phyloP scores from a whole-genome alignment of 2,797 vertebrate genomes.

The Pristis pectinata region DNA sequence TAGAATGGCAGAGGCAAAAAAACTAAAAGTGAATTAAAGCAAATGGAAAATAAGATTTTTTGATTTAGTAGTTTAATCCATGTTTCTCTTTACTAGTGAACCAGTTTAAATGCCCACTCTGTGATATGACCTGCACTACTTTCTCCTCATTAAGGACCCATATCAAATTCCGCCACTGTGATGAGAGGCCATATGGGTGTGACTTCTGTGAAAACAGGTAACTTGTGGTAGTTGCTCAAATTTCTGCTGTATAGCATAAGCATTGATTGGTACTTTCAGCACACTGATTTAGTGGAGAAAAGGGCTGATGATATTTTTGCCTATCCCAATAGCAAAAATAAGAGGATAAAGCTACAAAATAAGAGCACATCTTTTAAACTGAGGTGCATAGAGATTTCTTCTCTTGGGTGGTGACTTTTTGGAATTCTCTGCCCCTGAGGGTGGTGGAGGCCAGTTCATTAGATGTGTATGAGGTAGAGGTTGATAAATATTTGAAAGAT shows the following conservation, averaged over 20 bases:
- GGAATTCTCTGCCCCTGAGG: too few species aligned
- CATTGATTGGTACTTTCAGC: neutral
- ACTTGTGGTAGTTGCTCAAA: neutral
- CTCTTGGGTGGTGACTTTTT: too few species aligned
- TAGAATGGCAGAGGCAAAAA: neutral
- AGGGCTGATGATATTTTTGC: neutral
- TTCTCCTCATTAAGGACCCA: conserved; percentile 64
- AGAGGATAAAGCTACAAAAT: too few species aligned
- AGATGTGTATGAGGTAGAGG: too few species aligned
- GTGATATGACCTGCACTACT: conserved; percentile 60
- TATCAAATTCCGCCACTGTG: conserved; percentile 62
- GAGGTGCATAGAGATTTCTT: too few species aligned
- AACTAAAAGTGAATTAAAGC: neutral
- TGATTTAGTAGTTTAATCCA: neutral
- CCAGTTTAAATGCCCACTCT: conserved; percentile 59
- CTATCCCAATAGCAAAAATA: too few species aligned
- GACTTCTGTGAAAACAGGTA: conserved; percentile 66
- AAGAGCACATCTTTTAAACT: too few species aligned
- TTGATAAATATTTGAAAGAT: too few species aligned
- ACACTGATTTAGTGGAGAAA: neutral
- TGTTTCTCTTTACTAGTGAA: conserved; percentile 48
- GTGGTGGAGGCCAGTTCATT: too few species aligned
- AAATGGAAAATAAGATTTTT: neutral
- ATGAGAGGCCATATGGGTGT: conserved; percentile 61
- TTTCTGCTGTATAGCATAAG: neutral